phyloP scores from a whole-genome alignment of 2,113 vertebrate species.

The Oncorhynchus tshawytscha region DNA sequence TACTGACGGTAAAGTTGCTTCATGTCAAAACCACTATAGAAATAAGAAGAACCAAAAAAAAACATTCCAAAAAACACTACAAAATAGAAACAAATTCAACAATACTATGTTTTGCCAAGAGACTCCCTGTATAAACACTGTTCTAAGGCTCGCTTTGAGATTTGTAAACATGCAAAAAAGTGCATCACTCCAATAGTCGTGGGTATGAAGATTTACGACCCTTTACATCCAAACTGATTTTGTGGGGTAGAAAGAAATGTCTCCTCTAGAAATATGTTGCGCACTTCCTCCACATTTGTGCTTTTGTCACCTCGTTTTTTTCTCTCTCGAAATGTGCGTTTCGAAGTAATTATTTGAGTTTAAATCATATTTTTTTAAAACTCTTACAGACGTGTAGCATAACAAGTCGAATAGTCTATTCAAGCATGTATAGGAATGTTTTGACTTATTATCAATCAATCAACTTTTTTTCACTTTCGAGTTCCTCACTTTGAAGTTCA shows the following conservation, averaged over 20 bases:
- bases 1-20: neutral
- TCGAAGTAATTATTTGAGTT: neutral
- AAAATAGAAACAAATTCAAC: slow-evolving; percentile 15
- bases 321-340: neutral
- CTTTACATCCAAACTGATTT: slow-evolving; percentile 22
- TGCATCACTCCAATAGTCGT: slow-evolving; percentile 38
- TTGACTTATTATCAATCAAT: slow-evolving; percentile 28
- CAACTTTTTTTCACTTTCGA: neutral
- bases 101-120: slow-evolving; percentile 22
- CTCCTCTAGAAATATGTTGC: neutral
- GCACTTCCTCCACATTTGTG: slow-evolving; percentile 1
- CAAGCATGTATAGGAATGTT: neutral
- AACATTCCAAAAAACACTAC: neutral
- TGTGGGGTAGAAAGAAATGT: neutral
- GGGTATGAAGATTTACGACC: slow-evolving; percentile 27
- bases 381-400: slow-evolving; percentile 25
- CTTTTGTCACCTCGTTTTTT: slow-evolving; percentile 3
- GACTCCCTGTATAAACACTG: slow-evolving; percentile 47
- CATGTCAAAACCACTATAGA: neutral
- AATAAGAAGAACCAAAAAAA: neutral
- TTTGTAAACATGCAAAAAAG: slow-evolving; percentile 43
- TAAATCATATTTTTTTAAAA: neutral
- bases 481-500: neutral
- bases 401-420: slow-evolving; percentile 6
- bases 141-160: slow-evolving; percentile 37